phyloP scores from a whole-genome alignment of 1,140 invertebrate genomes.

The Drosophila lacteicornis region DNA sequence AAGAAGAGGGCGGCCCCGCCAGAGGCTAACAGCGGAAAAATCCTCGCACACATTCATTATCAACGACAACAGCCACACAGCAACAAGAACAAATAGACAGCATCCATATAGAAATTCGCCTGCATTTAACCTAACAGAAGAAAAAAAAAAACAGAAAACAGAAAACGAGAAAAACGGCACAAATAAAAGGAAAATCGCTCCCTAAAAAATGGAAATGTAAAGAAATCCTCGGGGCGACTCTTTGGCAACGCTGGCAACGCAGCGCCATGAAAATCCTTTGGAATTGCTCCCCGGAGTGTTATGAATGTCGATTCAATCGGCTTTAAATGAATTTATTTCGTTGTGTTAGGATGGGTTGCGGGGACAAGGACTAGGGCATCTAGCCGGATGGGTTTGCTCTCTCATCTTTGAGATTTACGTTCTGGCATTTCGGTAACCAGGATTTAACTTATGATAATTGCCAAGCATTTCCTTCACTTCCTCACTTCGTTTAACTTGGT shows the following conservation, averaged over 20 bases:
- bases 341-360: constrained; percentile 30
- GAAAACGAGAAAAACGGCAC: constrained; percentile 38
- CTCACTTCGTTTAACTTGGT: neutral
- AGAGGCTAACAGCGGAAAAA: constrained; percentile 43
- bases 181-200: constrained; percentile 46
- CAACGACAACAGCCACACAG: constrained; percentile 66
- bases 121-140: constrained; percentile 71
- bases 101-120: constrained; percentile 68
- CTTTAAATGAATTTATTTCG: constrained; percentile 84
- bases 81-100: constrained; percentile 59
- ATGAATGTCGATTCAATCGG: constrained; percentile 84
- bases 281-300: constrained; percentile 84
- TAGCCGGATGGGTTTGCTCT: constrained; percentile 3
- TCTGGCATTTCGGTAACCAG: constrained; percentile 36
- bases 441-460: constrained; percentile 33
- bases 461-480: neutral
- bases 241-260: constrained; percentile 65
- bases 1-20: constrained; percentile 11
- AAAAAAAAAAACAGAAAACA: constrained; percentile 5
- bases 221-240: constrained; percentile 78
- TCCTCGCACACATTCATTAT: constrained; percentile 76
- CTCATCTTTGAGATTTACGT: constrained; percentile 23
- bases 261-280: constrained; percentile 82
- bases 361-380: neutral
- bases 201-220: constrained; percentile 79